Evolutionary conservation across 2,888 invertebrate species (phyloP).

Genomic region (Crepidodera aurea): DNA sequence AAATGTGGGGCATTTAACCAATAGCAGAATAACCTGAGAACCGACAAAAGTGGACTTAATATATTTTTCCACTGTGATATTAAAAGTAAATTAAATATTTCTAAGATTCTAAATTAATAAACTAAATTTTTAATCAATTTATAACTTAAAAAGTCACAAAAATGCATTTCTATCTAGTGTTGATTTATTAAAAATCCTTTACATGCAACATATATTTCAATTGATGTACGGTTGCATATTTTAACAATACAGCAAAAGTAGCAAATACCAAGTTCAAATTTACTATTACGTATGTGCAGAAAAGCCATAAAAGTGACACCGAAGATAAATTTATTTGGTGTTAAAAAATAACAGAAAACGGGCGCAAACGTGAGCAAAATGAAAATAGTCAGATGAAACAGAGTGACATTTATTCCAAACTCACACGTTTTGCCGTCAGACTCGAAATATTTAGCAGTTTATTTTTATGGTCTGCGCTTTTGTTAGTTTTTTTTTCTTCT

Average conservation of each 20-base stretch:
- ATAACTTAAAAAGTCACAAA: too few species aligned
- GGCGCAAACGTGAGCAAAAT: conserved; percentile 15
- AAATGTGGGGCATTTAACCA: too few species aligned
- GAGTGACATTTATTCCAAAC: conserved; percentile 8
- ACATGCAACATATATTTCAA: too few species aligned
- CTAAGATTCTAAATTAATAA: too few species aligned
- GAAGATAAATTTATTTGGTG: conserved; percentile 11
- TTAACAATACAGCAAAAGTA: not conserved
- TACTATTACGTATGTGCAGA: conserved; percentile 22
- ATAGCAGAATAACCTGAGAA: too few species aligned
- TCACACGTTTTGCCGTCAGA: conserved; percentile 11
- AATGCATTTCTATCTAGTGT: too few species aligned
- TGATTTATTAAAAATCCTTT: too few species aligned
- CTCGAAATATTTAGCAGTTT: conserved; percentile 20
- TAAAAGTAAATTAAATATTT: too few species aligned
- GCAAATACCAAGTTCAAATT: not conserved
- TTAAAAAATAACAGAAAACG: conserved; percentile 20
- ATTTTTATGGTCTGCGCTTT: conserved; percentile 12
- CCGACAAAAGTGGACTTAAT: too few species aligned
- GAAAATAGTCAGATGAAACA: conserved; percentile 17
- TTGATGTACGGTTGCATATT: too few species aligned
- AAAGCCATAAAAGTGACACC: conserved; percentile 10
- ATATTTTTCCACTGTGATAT: too few species aligned
- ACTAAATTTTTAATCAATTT: too few species aligned
- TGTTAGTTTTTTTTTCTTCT: conserved; percentile 6